Percentiles rank a stretch among this genome's conserved stretches.
Evolutionary conservation across 2,113 vertebrate species (phyloP).

Genomic region (Phylloscopus whistleri): DNA sequence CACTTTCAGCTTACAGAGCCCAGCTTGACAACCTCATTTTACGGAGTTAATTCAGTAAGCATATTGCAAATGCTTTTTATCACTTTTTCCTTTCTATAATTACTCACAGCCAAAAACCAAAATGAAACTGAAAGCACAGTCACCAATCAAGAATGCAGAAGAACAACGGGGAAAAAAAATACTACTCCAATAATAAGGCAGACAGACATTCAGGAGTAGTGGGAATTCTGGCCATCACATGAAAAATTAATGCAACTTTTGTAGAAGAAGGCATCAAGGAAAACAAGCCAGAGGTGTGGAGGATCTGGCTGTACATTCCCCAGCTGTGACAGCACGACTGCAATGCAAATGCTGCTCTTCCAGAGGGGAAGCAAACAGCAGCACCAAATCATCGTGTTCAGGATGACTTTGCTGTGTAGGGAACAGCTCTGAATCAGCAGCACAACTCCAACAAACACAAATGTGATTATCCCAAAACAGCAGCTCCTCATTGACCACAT

Average conservation of each 20-base stretch:
- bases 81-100: neutral
- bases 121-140: slow-evolving; percentile 32
- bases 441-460: neutral
- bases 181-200: neutral
- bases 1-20: neutral
- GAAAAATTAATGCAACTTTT: neutral
- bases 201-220: neutral
- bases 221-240: neutral
- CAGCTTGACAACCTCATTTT: neutral
- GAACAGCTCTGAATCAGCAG: neutral
- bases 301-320: neutral
- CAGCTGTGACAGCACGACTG: neutral
- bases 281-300: neutral
- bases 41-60: neutral
- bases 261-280: neutral
- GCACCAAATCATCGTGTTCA: accelerated
- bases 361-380: neutral
- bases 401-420: neutral
- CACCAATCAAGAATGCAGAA: neutral
- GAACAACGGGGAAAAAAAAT: neutral
- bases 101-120: neutral
- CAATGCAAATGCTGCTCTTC: neutral
- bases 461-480: accelerated
- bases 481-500: neutral
- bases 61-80: neutral